Conservation (phyloP, 2,888 invertebrate species). For the Meiosimyza platycephala region DNA sequence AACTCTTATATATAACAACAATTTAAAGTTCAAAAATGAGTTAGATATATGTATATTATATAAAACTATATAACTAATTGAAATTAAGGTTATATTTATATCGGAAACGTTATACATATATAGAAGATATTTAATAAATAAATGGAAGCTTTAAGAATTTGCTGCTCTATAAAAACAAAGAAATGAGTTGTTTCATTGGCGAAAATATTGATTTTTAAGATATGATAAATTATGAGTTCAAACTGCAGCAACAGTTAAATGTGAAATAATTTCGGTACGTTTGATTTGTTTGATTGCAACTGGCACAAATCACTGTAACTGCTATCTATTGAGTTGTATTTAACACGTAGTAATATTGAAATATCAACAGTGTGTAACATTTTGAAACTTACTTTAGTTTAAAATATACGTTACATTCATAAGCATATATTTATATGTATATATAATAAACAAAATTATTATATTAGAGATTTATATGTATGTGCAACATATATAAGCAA, state of each 20-base stretch:
- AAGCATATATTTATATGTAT: constrained; percentile 40
- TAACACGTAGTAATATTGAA: background rate
- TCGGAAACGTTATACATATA: background rate
- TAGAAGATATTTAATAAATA: background rate
- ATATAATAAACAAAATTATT: constrained; percentile 35
- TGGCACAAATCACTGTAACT: too few relatives aligned
- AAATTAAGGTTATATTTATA: background rate
- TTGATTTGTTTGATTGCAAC: too few relatives aligned
- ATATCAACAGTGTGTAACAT: background rate
- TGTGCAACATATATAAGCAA: constrained; percentile 14
- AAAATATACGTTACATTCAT: constrained; percentile 39
- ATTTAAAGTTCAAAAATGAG: too few relatives aligned
- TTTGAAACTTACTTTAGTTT: constrained; percentile 37
- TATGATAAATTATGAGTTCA: too few relatives aligned
- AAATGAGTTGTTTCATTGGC: too few relatives aligned
- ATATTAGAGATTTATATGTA: constrained; percentile 33
- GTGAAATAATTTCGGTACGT: too few relatives aligned
- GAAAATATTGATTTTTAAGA: too few relatives aligned
- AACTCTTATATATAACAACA: constrained; percentile 3
- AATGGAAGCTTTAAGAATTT: too few relatives aligned
- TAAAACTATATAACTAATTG: background rate
- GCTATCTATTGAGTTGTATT: too few relatives aligned
- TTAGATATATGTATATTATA: too few relatives aligned
- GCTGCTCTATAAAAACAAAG: too few relatives aligned
- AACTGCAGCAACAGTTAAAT: too few relatives aligned